Evolutionary conservation across 2,888 invertebrate species (phyloP).

Genomic region (Mesochorus sp.): DNA sequence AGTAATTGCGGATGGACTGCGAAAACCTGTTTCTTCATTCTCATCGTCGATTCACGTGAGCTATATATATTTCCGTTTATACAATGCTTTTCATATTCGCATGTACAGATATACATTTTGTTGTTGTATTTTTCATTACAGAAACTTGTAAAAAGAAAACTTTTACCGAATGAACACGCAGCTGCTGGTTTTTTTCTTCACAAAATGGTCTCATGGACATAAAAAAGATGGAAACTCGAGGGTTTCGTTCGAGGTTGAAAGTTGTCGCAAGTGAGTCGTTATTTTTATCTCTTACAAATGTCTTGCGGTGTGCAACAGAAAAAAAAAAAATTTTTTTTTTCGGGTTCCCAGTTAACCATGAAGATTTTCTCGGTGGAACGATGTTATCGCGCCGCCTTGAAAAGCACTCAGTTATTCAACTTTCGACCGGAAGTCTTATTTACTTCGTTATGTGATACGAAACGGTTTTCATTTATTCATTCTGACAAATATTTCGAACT

Average conservation of each 20-base stretch:
- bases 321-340: background rate
- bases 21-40: constrained; percentile 45
- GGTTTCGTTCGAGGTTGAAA: background rate
- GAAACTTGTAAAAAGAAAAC: constrained; percentile 25
- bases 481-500: too few species aligned
- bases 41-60: constrained; percentile 8
- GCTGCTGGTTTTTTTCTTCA: constrained; percentile 21
- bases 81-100: background rate
- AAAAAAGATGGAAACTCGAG: background rate
- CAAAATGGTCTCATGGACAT: constrained; percentile 3
- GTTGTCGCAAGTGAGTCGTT: constrained; percentile 17
- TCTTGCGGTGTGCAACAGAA: background rate
- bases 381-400: too few species aligned
- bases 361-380: too few species aligned
- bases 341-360: background rate
- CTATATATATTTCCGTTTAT: constrained; percentile 15
- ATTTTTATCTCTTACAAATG: background rate
- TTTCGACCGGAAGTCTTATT: too few species aligned
- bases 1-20: constrained; percentile 20
- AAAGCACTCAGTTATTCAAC: too few species aligned
- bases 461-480: too few species aligned
- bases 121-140: constrained; percentile 39
- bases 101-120: background rate
- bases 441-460: too few species aligned
- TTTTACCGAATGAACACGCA: background rate